These are phyloP conservation scores for Meleagris gallopavo DNA, from an alignment of 2,113 vertebrate genomes.

Conservation along the genomic window DNA sequence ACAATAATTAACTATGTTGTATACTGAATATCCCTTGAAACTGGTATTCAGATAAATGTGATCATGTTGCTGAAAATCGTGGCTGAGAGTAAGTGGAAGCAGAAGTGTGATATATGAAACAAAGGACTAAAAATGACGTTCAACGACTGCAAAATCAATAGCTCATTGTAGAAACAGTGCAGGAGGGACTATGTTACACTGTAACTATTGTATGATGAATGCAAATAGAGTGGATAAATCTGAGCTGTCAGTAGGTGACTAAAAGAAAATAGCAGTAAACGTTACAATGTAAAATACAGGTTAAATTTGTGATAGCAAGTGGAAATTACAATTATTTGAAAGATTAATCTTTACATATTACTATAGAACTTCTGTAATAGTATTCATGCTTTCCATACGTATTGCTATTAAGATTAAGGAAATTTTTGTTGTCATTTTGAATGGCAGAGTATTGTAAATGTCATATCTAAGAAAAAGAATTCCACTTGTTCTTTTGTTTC, in stretches of 20 bases:
- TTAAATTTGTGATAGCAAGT: neutral
- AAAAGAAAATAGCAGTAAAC: neutral
- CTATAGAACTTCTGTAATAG: neutral
- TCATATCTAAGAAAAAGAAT: neutral
- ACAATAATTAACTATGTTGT: neutral
- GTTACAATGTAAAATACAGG: neutral
- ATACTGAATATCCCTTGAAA: neutral
- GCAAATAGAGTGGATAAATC: neutral
- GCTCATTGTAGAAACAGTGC: conserved; percentile 7
- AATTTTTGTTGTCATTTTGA: neutral
- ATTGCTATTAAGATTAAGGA: neutral
- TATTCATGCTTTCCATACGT: neutral
- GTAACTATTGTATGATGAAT: neutral
- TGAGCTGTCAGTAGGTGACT: neutral
- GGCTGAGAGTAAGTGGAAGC: neutral
- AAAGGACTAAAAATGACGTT: neutral
- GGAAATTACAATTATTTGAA: neutral
- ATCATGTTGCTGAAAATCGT: neutral
- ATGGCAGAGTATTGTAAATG: neutral
- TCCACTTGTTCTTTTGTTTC: neutral
- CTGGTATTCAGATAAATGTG: neutral
- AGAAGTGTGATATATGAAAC: neutral
- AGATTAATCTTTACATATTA: neutral
- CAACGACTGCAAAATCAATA: conserved; percentile 24
- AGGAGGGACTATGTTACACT: neutral